Percentiles rank a stretch among this genome's conserved stretches.
These are phyloP conservation scores for Volucella inanis DNA, from an alignment of 2,888 invertebrate genomes.

Conservation along the genomic window DNA sequence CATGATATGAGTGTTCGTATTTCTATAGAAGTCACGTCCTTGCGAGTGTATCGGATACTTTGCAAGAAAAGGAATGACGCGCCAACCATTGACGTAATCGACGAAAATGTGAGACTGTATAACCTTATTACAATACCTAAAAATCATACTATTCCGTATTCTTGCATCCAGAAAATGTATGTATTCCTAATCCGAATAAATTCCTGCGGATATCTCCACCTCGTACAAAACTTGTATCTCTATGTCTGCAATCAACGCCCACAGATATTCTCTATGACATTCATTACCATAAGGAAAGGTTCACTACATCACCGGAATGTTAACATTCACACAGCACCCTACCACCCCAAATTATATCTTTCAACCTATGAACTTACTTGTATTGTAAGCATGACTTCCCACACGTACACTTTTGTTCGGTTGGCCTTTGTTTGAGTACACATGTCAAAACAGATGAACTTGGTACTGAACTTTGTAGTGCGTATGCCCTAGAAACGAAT, in stretches of 20 bases:
- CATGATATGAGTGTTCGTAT: not conserved
- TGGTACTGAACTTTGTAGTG: conserved; percentile 12
- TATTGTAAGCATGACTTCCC: conserved; percentile 1
- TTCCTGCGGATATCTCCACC: not conserved
- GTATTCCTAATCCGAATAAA: not conserved
- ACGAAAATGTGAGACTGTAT: not conserved
- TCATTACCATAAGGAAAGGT: too few species aligned
- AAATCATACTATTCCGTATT: not conserved
- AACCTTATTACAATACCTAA: not conserved
- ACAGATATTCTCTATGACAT: not conserved
- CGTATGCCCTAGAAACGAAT: conserved; percentile 20
- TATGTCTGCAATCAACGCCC: conserved; percentile 20
- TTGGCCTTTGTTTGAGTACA: not conserved
- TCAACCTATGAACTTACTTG: conserved; percentile 9
- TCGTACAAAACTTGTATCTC: not conserved
- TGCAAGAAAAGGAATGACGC: conserved; percentile 12
- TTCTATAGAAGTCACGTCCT: conserved; percentile 27
- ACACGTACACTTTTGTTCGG: not conserved
- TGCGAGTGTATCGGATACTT: not conserved
- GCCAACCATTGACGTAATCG: conserved; percentile 35
- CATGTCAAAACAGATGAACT: not conserved
- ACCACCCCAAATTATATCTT: conserved; percentile 12
- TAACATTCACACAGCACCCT: conserved; percentile 28
- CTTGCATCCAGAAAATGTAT: not conserved
- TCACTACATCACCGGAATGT: not conserved